Evolutionary conservation across 64 coral and sea anemone genomes (phyloP).

Genomic region (Exaiptasia diaphana): DNA sequence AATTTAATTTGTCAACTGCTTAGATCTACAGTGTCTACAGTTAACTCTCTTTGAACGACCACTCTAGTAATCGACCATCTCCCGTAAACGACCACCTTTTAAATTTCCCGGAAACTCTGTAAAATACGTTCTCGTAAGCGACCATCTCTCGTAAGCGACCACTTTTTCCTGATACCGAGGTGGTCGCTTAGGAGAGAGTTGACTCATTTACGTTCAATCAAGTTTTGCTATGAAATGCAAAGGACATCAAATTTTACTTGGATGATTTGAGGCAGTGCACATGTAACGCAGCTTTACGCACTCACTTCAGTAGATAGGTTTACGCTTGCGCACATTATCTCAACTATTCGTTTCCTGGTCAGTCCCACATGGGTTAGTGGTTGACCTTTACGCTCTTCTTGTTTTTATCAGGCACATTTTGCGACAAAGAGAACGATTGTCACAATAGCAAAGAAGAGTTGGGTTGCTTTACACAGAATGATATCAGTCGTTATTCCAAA

Average conservation of each 20-base stretch:
- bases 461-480: slow-evolving; percentile 49
- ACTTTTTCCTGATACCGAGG: no score
- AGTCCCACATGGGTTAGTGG: neutral
- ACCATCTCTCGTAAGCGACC: no score
- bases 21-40: neutral
- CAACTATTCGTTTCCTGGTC: neutral
- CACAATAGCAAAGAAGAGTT: slow-evolving; percentile 46
- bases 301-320: no score
- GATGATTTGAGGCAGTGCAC: no score
- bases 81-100: neutral
- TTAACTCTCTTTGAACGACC: neutral
- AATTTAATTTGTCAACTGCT: neutral
- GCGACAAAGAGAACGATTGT: slow-evolving; percentile 65
- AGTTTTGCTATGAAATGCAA: no score
- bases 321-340: neutral
- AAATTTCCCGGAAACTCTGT: no score
- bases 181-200: no score
- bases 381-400: neutral
- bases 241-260: no score
- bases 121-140: no score
- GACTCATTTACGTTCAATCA: no score
- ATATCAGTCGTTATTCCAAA: slow-evolving; percentile 70
- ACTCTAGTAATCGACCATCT: neutral
- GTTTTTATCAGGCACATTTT: slow-evolving; percentile 64
- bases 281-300: no score